phyloP scores from a whole-genome alignment of 2,797 vertebrate genomes.

The Momotus momota region DNA sequence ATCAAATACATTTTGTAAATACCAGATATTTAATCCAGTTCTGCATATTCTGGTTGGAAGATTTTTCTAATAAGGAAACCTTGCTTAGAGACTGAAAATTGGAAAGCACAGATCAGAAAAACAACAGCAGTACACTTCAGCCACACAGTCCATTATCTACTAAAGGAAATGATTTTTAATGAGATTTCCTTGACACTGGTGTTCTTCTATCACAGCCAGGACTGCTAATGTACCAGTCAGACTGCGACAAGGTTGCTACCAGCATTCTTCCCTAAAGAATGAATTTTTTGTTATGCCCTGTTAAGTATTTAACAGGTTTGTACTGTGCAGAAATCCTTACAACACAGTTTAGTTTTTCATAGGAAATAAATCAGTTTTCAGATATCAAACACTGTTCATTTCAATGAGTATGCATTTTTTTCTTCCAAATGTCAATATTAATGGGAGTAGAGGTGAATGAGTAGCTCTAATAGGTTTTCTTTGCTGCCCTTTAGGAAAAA shows the following conservation, averaged over 20 bases:
- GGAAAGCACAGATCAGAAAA: conserved; percentile 16
- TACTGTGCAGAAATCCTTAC: background rate
- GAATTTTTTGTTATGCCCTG: background rate
- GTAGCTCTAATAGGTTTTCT: background rate
- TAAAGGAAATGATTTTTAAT: conserved; percentile 44
- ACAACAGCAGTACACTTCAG: background rate
- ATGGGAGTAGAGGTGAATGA: background rate
- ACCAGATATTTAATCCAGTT: background rate
- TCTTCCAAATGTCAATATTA: conserved; percentile 33
- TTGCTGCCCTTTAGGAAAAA: background rate
- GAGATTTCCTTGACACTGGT: conserved; percentile 36
- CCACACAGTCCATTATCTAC: conserved; percentile 13
- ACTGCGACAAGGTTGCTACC: background rate
- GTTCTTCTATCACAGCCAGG: background rate
- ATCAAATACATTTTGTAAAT: background rate
- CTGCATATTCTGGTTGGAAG: background rate
- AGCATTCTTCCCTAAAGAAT: conserved; percentile 1
- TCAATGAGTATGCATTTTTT: background rate
- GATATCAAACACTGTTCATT: background rate
- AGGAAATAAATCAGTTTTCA: conserved; percentile 29
- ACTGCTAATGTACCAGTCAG: background rate
- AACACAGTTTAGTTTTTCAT: background rate
- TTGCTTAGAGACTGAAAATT: background rate
- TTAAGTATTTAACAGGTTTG: conserved; percentile 41
- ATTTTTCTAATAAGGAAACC: conserved; percentile 6